These are phyloP conservation scores for Chelon labrosus DNA, from an alignment of 2,797 vertebrate species.

Conservation along the genomic window DNA sequence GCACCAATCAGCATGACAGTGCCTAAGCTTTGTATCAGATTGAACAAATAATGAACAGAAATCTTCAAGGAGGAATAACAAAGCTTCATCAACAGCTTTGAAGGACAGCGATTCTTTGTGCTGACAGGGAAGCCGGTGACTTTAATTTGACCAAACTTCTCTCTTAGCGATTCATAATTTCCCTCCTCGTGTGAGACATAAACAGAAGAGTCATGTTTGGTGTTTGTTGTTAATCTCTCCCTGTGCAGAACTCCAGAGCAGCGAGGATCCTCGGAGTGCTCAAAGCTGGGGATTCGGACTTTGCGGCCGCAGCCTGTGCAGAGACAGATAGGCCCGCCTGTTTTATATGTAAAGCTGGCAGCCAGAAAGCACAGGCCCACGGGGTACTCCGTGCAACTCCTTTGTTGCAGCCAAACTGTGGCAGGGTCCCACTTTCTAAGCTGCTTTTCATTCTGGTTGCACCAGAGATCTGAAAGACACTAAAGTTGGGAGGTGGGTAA, in stretches of 20 bases:
- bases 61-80: neutral
- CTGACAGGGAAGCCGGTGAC: constrained; percentile 10
- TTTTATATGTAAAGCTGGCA: constrained; percentile 85
- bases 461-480: constrained; percentile 62
- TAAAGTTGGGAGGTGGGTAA: constrained; percentile 64
- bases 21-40: neutral
- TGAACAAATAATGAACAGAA: neutral
- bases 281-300: constrained; percentile 77
- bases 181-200: constrained; percentile 32
- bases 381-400: constrained; percentile 71
- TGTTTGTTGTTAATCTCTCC: constrained; percentile 81
- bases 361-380: constrained; percentile 76
- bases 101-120: constrained; percentile 10
- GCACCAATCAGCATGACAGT: neutral
- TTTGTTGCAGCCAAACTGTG: constrained; percentile 79
- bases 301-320: constrained; percentile 78
- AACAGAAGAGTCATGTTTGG: constrained; percentile 62
- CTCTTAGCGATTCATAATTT: constrained; percentile 37
- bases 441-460: constrained; percentile 77
- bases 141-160: constrained; percentile 49
- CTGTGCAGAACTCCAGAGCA: constrained; percentile 72
- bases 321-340: constrained; percentile 82
- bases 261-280: constrained; percentile 74
- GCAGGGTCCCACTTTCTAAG: constrained; percentile 74
- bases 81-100: constrained; percentile 6